phyloP scores from a whole-genome alignment of 1,140 invertebrate genomes.

The Temnothorax curvispinosus region DNA sequence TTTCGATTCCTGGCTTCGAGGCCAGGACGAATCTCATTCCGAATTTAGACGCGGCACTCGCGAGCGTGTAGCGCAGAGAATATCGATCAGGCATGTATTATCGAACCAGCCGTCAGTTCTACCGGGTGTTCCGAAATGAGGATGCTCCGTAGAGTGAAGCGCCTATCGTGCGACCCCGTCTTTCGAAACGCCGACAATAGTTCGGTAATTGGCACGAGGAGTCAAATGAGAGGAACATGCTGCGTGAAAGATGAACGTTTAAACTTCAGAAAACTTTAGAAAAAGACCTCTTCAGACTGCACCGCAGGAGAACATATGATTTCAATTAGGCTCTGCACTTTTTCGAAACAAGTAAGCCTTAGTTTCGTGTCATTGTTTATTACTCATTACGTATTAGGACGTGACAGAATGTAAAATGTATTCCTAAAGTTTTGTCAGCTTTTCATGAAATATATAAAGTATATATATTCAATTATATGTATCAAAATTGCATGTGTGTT shows the following conservation, averaged over 20 bases:
- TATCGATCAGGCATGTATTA: constrained; percentile 58
- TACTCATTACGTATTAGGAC: background rate
- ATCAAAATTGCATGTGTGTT: background rate
- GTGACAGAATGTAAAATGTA: background rate
- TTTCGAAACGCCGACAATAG: constrained; percentile 11
- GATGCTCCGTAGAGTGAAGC: background rate
- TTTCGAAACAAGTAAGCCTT: background rate
- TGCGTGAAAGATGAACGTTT: background rate
- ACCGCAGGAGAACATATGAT: background rate
- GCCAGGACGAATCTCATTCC: constrained; percentile 50
- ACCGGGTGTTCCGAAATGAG: constrained; percentile 30
- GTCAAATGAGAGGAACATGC: background rate
- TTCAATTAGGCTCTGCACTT: background rate
- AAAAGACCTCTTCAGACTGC: background rate
- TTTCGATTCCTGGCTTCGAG: constrained; percentile 34
- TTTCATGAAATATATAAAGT: background rate
- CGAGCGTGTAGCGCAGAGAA: constrained; percentile 23
- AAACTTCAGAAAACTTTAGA: background rate
- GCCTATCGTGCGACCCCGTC: background rate
- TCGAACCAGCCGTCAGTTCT: constrained; percentile 44
- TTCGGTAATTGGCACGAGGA: constrained; percentile 31
- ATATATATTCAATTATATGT: background rate
- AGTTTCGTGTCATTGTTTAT: background rate
- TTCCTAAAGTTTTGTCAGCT: background rate
- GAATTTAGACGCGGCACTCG: constrained; percentile 48